phyloP scores from a whole-genome alignment of 2,113 vertebrate species.

The Pimephales promelas region DNA sequence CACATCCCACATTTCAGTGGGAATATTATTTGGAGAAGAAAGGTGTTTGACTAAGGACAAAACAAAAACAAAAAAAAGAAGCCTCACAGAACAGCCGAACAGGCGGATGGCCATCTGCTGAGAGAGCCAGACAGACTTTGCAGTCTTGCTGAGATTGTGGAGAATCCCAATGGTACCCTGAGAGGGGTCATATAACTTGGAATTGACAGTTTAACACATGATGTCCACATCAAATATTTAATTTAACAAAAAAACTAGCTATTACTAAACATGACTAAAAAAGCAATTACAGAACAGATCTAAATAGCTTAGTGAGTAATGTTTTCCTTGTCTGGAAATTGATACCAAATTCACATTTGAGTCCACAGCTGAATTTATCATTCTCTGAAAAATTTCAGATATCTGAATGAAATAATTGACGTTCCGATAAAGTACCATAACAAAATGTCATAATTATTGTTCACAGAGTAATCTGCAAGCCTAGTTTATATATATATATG shows the following conservation, averaged over 20 bases:
- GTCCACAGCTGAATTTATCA: neutral
- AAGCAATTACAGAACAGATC: neutral
- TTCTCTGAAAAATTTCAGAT: neutral
- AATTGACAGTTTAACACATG: neutral
- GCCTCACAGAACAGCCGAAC: conserved; percentile 25
- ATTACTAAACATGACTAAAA: neutral
- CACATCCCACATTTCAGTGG: conserved; percentile 3
- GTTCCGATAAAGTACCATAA: neutral
- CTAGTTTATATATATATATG: neutral
- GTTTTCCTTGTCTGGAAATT: neutral
- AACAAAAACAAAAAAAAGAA: neutral
- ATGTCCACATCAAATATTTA: neutral
- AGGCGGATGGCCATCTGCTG: conserved; percentile 49
- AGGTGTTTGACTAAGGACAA: conserved; percentile 32
- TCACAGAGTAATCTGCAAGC: neutral
- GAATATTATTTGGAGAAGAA: conserved; percentile 23
- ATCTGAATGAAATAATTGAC: neutral
- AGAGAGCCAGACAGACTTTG: conserved; percentile 38
- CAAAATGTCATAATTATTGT: neutral
- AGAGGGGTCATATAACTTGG: conserved; percentile 28
- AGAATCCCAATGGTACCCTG: conserved; percentile 11
- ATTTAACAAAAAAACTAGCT: neutral
- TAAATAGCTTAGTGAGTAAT: neutral
- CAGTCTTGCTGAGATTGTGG: conserved; percentile 21
- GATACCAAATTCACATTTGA: neutral